Evolutionary conservation across 2,797 vertebrate genomes (phyloP), one percentile per base, ranked within the genome.

Genomic region (Nyctalus aviator): DNA sequence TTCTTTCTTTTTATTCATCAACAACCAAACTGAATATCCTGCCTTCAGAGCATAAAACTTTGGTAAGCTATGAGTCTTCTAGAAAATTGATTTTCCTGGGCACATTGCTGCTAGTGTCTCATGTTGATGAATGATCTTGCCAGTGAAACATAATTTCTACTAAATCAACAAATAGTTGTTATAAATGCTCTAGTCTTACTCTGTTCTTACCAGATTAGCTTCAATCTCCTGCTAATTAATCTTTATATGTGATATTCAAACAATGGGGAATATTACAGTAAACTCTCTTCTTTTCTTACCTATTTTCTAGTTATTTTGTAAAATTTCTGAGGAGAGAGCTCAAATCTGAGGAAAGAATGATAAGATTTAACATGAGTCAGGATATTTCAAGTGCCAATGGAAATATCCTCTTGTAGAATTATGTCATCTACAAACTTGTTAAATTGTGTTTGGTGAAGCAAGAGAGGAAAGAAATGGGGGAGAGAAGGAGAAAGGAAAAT

Each of bases 101-200:
- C 88, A 87, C 81, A 73, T 92, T 95, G 96, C 93, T 92, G 57
- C 93, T 96, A 94, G 81, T 97, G 96, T 94, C 95, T 97, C 93
- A 95, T 96, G 78, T 95, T 98, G 97, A 98, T 97, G 96, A 98
- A 98, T 98, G 96, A 95, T 93, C 79, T 96, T 97, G 90, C 96
- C 98, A 95, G 95, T 85, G 97, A 98, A 98, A 98, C 96, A 97
- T 97, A 98, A 97, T 98, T 98, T 98, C 98, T 96, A 97, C 96
- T 98, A 98, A 98, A 98, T 98, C 98, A 98, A 98, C 98, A 98
- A 98, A 98, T 95, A 97, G 96, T 98, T 97, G 90, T 97, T 98
- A 96, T 97, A 98, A 97, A 98, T 83, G 94, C 95, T 90, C 37
- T 96, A 97, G 96, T 97, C 95, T 96, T 91, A 96, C 84, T 97